These are phyloP conservation scores for Ptilonorhynchus violaceus DNA, from an alignment of 2,113 vertebrate genomes.

Conservation along the genomic window DNA sequence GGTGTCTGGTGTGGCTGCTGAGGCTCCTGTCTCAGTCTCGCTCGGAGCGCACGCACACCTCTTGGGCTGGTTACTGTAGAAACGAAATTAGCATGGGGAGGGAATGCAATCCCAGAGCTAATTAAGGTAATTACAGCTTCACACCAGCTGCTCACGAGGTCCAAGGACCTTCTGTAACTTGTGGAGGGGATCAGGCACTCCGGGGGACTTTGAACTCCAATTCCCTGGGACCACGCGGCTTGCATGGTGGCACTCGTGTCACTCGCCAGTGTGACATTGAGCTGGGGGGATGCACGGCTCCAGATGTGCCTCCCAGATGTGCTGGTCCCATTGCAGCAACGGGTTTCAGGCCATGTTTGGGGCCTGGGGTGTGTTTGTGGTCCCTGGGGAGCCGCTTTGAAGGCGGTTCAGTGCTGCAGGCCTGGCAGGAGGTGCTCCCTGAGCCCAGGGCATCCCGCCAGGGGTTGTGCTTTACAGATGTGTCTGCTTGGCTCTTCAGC, in stretches of 20 bases:
- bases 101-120: constrained; percentile 68
- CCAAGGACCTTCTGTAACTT: constrained; percentile 69
- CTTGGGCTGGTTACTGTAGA: constrained; percentile 70
- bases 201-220: constrained; percentile 10
- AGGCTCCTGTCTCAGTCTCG: not conserved
- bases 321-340: not conserved
- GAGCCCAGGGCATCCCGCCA: not conserved
- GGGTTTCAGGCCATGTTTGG: not conserved
- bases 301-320: not conserved
- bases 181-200: constrained; percentile 25
- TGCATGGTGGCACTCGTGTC: not conserved
- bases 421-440: not conserved
- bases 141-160: constrained; percentile 71
- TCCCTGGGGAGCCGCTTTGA: not conserved
- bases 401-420: not conserved
- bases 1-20: not conserved
- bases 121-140: constrained; percentile 74
- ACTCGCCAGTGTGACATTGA: not conserved
- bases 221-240: not conserved
- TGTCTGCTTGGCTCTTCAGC: not conserved
- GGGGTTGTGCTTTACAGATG: not conserved
- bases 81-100: constrained; percentile 66
- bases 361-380: not conserved
- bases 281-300: not conserved
- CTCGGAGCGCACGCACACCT: not conserved